phyloP scores from a whole-genome alignment of 1,140 invertebrate genomes.

The Ectropis grisescens region DNA sequence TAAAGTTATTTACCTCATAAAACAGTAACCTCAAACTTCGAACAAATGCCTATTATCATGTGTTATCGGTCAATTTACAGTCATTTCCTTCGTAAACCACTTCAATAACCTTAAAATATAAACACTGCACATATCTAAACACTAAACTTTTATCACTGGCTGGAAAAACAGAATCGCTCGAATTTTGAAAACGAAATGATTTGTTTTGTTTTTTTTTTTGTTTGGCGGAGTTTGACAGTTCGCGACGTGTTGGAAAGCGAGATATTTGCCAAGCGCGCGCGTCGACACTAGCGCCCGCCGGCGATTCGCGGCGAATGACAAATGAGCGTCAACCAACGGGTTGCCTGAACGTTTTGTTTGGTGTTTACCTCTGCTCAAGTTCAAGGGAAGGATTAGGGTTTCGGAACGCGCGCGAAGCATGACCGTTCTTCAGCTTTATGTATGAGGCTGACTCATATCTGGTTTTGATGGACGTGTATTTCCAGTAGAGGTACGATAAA shows the following conservation, averaged over 20 bases:
- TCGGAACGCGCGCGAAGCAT: constrained; percentile 18
- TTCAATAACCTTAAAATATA: constrained; percentile 15
- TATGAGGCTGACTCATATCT: constrained; percentile 3
- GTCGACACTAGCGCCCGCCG: constrained; percentile 26
- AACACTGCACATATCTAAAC: too few species aligned
- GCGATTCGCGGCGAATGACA: constrained; percentile 50
- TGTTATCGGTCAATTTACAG: constrained; percentile 27
- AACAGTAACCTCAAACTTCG: too few species aligned
- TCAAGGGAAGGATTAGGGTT: constrained; percentile 55
- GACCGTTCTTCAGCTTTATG: constrained; percentile 11
- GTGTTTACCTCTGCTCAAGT: constrained; percentile 61
- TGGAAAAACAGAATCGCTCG: constrained; percentile 7
- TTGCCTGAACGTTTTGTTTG: constrained; percentile 36
- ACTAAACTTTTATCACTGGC: constrained; percentile 13
- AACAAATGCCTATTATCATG: constrained; percentile 8
- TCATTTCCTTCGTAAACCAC: constrained; percentile 27
- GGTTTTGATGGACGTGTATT: constrained; percentile 9
- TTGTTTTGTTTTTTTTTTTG: constrained; percentile 11
- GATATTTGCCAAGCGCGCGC: constrained; percentile 19
- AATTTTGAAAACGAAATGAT: constrained; percentile 14
- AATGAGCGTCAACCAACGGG: constrained; percentile 50
- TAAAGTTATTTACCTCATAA: too few species aligned
- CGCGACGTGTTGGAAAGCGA: constrained; percentile 8
- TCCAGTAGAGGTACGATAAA: background rate
- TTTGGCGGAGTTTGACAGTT: constrained; percentile 5